Conservation (phyloP, 2,797 vertebrate species). For the Aldrovandia affinis region DNA sequence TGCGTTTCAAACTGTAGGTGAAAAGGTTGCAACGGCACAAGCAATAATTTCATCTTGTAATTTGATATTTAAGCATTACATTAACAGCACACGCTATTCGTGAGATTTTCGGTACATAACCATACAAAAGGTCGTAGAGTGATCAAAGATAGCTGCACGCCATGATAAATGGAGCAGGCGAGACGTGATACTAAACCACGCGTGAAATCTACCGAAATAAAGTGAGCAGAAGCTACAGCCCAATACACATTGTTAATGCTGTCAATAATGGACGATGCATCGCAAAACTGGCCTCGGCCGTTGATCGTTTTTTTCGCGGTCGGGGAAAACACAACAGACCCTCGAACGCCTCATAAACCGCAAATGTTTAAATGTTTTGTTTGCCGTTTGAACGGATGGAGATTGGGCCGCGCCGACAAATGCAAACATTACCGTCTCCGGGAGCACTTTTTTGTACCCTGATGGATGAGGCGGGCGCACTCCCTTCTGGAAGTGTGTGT, state of each 20-base stretch:
- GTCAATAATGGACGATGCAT: background rate
- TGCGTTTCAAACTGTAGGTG: background rate
- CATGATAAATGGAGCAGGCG: background rate
- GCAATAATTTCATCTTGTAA: background rate
- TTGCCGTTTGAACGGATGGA: too few species aligned
- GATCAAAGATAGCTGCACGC: background rate
- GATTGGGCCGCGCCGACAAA: too few species aligned
- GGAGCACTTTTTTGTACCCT: background rate
- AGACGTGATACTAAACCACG: background rate
- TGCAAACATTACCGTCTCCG: background rate
- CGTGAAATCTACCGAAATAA: background rate
- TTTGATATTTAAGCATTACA: background rate
- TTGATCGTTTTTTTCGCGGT: too few species aligned
- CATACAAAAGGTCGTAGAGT: background rate
- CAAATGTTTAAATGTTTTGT: too few species aligned
- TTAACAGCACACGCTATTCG: background rate
- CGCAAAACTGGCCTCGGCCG: background rate
- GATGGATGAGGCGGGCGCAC: background rate
- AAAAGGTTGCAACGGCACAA: background rate
- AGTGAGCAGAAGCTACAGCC: background rate
- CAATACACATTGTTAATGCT: background rate
- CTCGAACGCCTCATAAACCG: too few species aligned
- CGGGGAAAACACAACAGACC: too few species aligned
- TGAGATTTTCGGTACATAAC: background rate
- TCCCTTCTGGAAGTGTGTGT: background rate